Evolutionary conservation across 2,797 vertebrate species (phyloP), one percentile per base, ranked within the genome.

Genomic region (Acanthurus tractus): DNA sequence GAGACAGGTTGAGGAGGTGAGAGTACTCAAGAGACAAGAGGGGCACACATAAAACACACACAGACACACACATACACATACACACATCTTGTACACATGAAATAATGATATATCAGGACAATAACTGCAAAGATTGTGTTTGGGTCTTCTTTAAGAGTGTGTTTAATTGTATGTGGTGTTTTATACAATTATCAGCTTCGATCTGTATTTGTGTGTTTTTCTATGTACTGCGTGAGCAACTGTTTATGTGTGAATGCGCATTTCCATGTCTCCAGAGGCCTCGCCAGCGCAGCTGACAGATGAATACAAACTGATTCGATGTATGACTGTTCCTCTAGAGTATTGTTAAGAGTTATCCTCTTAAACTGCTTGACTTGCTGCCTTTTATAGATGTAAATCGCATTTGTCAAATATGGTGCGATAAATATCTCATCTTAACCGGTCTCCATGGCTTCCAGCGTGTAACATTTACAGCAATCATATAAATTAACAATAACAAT

Each of bases 1-100:
- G 84, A 78, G 83, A 74, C 52, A 63, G 84, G 89, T 78, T 80
- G 86, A 82, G 70, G 77, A 86, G 87, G 85, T 87, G 85, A 87
- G 67, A 77, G 78, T 25, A 81, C 85, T 78, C 84, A 20, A 69
- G 89, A 86, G 90, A 88, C 59, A 54, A 15, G 54, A 40, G 34
- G 72, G 53, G 34, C 22, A 63, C 23, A 67, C 63, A 77, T 56
- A 81, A 70, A 67, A 57, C 62, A 50, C 46, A 64, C 50, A 66
- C 64, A 77, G 34, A 59, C 45, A 74, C 17, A 63, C 44, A 76
- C 57, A 72, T 69, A 78, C 61, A 46, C 48, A 68, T 56, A 57
- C 20, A 55, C 66, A 74, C 45, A 70, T 63, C 55, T n/a, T 36
- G 36, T 53, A 45, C 63, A 84, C 62, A 82, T 52, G 25, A 81